Conservation (phyloP, 2,888 invertebrate genomes). For the Caenorhabditis japonica region DNA sequence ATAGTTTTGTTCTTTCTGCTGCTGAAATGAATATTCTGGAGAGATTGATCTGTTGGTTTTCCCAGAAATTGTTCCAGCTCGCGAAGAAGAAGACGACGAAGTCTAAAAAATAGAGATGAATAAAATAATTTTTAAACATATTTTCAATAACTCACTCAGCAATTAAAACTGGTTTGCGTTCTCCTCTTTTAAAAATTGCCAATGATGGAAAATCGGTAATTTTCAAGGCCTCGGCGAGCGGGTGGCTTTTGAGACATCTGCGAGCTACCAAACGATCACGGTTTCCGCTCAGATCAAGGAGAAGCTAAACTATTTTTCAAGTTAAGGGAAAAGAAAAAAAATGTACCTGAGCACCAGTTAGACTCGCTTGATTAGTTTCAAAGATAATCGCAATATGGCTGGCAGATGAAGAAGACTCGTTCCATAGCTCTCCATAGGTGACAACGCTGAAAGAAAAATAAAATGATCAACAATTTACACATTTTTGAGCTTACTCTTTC, state of each 20-base stretch:
- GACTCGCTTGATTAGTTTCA: constrained; percentile 68
- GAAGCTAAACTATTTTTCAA: constrained; percentile 58
- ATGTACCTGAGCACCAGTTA: constrained; percentile 72
- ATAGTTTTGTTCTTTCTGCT: constrained; percentile 60
- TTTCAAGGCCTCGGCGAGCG: constrained; percentile 71
- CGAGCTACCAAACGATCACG: constrained; percentile 65
- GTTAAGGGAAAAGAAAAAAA: background rate
- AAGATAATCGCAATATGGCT: constrained; percentile 72
- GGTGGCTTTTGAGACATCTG: constrained; percentile 68
- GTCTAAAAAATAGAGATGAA: constrained; percentile 55
- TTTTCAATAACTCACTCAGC: constrained; percentile 64
- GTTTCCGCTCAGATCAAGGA: constrained; percentile 70
- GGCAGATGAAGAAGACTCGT: constrained; percentile 60
- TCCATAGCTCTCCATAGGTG: constrained; percentile 74
- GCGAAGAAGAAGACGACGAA: constrained; percentile 70
- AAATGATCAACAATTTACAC: background rate
- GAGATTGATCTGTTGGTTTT: constrained; percentile 35
- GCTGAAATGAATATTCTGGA: constrained; percentile 59
- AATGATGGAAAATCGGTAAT: constrained; percentile 75
- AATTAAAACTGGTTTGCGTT: constrained; percentile 68
- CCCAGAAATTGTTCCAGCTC: constrained; percentile 70
- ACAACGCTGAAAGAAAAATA: constrained; percentile 62
- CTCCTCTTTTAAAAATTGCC: constrained; percentile 73
- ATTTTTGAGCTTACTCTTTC: constrained; percentile 65
- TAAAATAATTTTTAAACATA: too few species aligned